Evolutionary conservation across 2,888 invertebrate species (phyloP).

Genomic region (Toxonevra muliebris): DNA sequence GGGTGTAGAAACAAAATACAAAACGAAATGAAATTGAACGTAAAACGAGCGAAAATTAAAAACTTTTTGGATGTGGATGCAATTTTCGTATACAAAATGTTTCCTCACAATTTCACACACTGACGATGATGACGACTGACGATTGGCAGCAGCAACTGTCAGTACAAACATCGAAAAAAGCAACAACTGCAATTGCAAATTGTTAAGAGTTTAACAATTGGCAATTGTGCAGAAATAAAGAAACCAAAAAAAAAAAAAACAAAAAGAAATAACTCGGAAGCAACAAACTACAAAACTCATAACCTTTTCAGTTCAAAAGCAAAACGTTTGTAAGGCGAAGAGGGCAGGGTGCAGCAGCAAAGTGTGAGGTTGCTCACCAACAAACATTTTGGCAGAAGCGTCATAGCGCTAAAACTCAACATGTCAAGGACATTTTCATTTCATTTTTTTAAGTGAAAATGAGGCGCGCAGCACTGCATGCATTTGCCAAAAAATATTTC

Average conservation of each 20-base stretch:
- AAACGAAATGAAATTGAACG: slow-evolving; percentile 30
- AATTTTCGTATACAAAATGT: too few species aligned
- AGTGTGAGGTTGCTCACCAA: neutral
- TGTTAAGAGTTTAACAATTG: slow-evolving; percentile 17
- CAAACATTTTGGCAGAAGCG: neutral
- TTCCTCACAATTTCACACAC: neutral
- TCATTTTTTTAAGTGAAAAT: slow-evolving; percentile 15
- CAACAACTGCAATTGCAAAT: slow-evolving; percentile 9
- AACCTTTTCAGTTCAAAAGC: neutral
- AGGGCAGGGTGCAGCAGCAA: neutral
- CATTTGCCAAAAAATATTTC: neutral
- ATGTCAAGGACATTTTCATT: slow-evolving; percentile 27
- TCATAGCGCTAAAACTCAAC: slow-evolving; percentile 21
- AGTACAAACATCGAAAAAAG: neutral
- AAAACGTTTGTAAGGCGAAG: neutral
- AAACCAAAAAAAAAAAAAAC: neutral
- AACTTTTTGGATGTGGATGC: slow-evolving; percentile 1
- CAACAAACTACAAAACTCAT: neutral
- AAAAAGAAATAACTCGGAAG: too few species aligned
- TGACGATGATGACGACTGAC: too few species aligned
- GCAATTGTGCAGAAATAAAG: neutral
- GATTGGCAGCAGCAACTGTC: neutral
- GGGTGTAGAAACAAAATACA: slow-evolving; percentile 25
- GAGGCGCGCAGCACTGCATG: neutral
- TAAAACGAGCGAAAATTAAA: slow-evolving; percentile 20